Percentiles rank a stretch among this genome's conserved stretches.
These are phyloP conservation scores for Dicentrarchus labrax DNA, from an alignment of 2,113 vertebrate species.

Conservation along the genomic window DNA sequence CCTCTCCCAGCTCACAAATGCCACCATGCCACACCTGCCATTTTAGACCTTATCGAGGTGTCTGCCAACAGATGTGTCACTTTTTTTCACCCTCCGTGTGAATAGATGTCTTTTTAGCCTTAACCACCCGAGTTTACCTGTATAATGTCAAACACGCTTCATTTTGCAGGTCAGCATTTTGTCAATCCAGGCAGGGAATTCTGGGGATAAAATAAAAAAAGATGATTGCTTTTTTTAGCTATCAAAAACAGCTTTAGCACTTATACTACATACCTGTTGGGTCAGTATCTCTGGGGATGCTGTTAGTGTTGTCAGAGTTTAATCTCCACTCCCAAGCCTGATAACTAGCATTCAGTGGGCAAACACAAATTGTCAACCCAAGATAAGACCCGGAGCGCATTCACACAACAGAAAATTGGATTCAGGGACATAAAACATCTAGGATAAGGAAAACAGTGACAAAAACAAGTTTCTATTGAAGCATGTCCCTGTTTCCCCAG, in stretches of 20 bases:
- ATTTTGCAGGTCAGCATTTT: background rate
- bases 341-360: conserved; percentile 39
- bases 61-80: conserved; percentile 2
- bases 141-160: background rate
- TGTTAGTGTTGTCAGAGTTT: conserved; percentile 35
- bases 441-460: conserved; percentile 6
- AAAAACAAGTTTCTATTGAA: background rate
- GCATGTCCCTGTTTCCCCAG: background rate
- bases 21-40: background rate
- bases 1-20: conserved; percentile 70
- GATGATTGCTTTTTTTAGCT: conserved; percentile 14
- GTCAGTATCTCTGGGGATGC: conserved; percentile 12
- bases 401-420: conserved; percentile 33
- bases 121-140: background rate
- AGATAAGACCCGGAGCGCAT: conserved; percentile 31
- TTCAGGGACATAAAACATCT: conserved; percentile 34
- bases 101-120: background rate
- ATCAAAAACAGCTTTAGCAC: background rate
- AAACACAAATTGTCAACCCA: conserved; percentile 30
- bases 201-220: background rate
- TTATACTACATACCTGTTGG: conserved; percentile 7
- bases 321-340: conserved; percentile 31
- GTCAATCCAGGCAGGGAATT: background rate
- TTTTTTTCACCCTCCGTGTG: background rate
- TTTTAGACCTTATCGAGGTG: conserved; percentile 19